Evolutionary conservation across 1,140 invertebrate species (phyloP).

Genomic region (Drosophila varians): DNA sequence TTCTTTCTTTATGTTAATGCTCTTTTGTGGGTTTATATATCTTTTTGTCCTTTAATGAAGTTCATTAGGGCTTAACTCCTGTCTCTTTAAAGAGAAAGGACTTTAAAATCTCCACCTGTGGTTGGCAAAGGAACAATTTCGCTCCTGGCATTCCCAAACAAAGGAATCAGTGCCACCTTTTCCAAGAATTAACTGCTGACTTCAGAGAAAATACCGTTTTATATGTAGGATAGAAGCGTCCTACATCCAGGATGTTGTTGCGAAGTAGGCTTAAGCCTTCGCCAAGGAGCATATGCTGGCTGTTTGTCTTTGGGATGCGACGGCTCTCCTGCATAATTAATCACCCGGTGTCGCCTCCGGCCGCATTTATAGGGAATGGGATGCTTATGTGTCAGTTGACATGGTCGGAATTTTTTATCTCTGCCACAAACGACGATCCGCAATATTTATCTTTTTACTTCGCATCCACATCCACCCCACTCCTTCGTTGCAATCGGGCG

Average conservation of each 20-base stretch:
- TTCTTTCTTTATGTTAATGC: neutral
- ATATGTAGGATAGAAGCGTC: neutral
- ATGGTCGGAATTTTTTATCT: conserved; percentile 73
- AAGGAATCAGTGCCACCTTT: neutral
- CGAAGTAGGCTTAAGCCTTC: conserved; percentile 40
- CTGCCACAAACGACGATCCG: conserved; percentile 40
- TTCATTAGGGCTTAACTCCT: neutral
- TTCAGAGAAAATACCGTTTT: neutral
- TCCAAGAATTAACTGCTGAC: conserved; percentile 1
- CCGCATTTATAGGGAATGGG: conserved; percentile 12
- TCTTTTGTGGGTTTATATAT: neutral
- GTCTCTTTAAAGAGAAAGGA: neutral
- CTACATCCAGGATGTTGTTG: neutral
- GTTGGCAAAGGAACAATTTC: neutral
- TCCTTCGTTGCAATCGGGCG: conserved; percentile 17
- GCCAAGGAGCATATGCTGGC: conserved; percentile 58
- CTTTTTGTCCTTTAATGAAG: neutral
- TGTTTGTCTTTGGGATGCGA: conserved; percentile 68
- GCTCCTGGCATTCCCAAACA: neutral
- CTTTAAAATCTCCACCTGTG: neutral
- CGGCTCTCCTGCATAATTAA: conserved; percentile 72
- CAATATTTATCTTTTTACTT: conserved; percentile 72
- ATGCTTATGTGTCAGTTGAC: conserved; percentile 57
- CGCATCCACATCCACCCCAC: neutral
- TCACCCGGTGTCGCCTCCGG: conserved; percentile 58